Base-by-base conservation (phyloP, 2,113 vertebrate genomes). In the Ardeotis arabs region DNA sequence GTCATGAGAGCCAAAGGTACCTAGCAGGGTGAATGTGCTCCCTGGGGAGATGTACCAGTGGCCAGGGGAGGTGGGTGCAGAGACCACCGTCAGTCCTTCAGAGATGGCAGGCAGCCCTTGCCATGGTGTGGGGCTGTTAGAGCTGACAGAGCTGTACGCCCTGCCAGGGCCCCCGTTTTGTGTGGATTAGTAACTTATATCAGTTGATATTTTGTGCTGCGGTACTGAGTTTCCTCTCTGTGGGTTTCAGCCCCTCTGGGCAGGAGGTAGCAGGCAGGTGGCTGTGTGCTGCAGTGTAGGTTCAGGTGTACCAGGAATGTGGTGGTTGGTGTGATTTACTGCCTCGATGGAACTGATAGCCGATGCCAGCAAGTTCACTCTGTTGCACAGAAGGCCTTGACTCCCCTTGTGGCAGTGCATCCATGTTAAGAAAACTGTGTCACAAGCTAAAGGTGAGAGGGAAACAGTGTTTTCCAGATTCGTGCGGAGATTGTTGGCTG, bases 31-130 rank as follows among this genome's bases (percentile, higher is more conserved):
- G 24, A 56, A 21, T 22, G 17, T 56, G 39, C 31, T 81, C 19
- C 6, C 4, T 13, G 21, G 31, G 56, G 41, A 68, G 44, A 21
- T 24, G 47, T 33, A 6, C 35, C 1, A 3, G 7, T 52, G 56
- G 47, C 80, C 29, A 6, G 5, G 50, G 27, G 29, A 73, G n/a
- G 28, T 59, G 63, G 58, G 7, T 53, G n/a, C 45, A 37, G 73
- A 62, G 76, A 29, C 31, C 18, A 7, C 37, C 14, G 3, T 8
- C 4, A 8, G 12, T 60, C 44, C 50, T 50, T 14, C 4, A 2
- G 12, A 37, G 67, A 3, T 0, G 0, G 22, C 0, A 4, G 31
- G 39, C 17, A 21, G 39, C 56, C 58, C n/a, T 27, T 1, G 22
- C 39, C 0, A 0, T 25, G 35, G 2, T 14, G 13, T 23, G 82